phyloP scores from a whole-genome alignment of 2,888 invertebrate genomes.

The Meganola albula region DNA sequence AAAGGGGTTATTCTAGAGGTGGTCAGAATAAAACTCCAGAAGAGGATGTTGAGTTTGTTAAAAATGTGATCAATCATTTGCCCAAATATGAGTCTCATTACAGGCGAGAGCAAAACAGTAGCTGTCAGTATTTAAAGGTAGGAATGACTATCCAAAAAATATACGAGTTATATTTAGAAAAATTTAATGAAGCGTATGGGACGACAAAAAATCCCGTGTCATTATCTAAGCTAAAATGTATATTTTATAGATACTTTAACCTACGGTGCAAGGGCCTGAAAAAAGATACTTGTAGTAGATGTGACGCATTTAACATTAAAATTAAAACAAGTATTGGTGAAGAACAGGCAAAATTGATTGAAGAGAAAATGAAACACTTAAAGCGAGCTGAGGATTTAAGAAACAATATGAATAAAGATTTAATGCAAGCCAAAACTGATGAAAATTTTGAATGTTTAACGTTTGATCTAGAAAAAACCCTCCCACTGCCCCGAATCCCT shows the following conservation, averaged over 20 bases:
- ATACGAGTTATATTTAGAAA: slow-evolving; percentile 15
- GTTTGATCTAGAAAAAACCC: slow-evolving; percentile 12
- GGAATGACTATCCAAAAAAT: slow-evolving; percentile 18
- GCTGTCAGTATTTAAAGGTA: slow-evolving; percentile 11
- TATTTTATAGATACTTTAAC: slow-evolving; percentile 17
- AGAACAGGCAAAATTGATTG: slow-evolving; percentile 8
- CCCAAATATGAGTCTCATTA: slow-evolving; percentile 10
- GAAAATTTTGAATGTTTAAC: slow-evolving; percentile 14
- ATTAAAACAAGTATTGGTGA: slow-evolving; percentile 7
- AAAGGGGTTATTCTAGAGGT: slow-evolving; percentile 6
- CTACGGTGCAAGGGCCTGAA: slow-evolving; percentile 11
- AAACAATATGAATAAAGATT: slow-evolving; percentile 12
- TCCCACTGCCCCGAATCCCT: slow-evolving; percentile 10
- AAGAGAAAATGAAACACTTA: slow-evolving; percentile 10
- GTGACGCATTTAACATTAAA: slow-evolving; percentile 10
- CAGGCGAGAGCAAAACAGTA: slow-evolving; percentile 8
- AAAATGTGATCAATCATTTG: slow-evolving; percentile 4
- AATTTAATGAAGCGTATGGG: slow-evolving; percentile 8
- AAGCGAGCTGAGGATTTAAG: slow-evolving; percentile 15
- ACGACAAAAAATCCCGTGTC: slow-evolving; percentile 9
- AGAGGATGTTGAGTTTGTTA: slow-evolving; percentile 10
- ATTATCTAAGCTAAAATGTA: slow-evolving; percentile 13
- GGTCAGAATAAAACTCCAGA: slow-evolving; percentile 9
- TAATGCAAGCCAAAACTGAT: slow-evolving; percentile 12
- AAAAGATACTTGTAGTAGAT: slow-evolving; percentile 15